phyloP scores from a whole-genome alignment of 2,113 vertebrate species.

The Lepisosteus oculatus region DNA sequence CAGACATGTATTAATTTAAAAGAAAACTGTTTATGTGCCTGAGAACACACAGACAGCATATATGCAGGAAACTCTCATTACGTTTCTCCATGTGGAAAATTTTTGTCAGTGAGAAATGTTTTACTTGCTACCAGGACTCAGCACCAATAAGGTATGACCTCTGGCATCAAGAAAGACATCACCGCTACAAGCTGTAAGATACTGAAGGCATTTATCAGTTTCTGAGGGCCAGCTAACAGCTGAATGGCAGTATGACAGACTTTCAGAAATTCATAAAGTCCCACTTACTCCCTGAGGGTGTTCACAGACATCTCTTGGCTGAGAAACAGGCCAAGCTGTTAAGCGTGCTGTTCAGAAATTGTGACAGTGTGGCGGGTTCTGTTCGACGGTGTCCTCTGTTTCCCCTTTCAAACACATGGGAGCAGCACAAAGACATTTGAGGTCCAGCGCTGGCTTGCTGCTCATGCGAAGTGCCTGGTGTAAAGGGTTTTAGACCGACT shows the following conservation, averaged over 20 bases:
- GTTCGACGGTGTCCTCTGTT: background rate
- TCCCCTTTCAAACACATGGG: background rate
- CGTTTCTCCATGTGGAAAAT: too few relatives aligned
- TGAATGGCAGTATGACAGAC: background rate
- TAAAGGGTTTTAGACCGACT: too few relatives aligned
- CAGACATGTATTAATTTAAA: too few relatives aligned
- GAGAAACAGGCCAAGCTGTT: background rate
- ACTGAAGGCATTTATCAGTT: background rate
- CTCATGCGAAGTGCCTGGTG: too few relatives aligned
- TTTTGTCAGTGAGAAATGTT: too few relatives aligned
- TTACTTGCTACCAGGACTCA: too few relatives aligned
- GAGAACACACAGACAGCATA: too few relatives aligned
- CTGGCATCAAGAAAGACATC: background rate
- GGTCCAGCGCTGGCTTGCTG: background rate
- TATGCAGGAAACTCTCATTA: too few relatives aligned
- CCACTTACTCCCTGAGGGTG: background rate
- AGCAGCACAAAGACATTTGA: background rate
- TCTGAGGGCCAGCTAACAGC: background rate
- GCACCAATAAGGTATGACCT: background rate
- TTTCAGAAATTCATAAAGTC: slow-evolving; percentile 3
- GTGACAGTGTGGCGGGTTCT: background rate
- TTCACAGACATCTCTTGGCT: background rate
- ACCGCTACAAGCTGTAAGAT: background rate
- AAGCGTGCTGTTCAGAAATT: background rate
- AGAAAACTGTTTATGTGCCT: too few relatives aligned